Evolutionary conservation across 2,113 vertebrate genomes (phyloP).

Genomic region (Protobothrops flavoviridis): DNA sequence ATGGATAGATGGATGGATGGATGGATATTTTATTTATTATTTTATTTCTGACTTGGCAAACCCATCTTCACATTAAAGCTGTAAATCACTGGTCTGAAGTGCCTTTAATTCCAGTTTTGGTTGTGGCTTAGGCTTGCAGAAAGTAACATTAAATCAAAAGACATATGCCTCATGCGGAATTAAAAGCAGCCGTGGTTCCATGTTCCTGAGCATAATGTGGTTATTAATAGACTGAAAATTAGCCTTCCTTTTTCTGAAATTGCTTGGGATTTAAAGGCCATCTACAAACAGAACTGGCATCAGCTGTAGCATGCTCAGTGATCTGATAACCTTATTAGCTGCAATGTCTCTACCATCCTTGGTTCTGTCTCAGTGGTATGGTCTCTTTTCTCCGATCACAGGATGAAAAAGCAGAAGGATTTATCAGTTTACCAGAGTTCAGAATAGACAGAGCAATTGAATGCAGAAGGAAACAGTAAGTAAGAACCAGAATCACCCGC

Average conservation of each 20-base stretch:
- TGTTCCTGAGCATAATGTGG: background rate
- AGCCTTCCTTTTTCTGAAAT: conserved; percentile 7
- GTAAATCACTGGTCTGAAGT: background rate
- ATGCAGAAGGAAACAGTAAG: conserved; percentile 90
- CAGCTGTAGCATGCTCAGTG: conserved; percentile 22
- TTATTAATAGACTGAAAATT: background rate
- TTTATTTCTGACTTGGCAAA: background rate
- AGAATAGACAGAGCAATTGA: conserved; percentile 88
- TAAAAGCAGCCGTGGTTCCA: background rate
- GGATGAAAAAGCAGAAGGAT: conserved; percentile 90
- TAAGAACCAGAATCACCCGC: conserved; percentile 39
- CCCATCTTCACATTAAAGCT: background rate
- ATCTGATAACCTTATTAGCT: conserved; percentile 26
- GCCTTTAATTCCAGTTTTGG: background rate
- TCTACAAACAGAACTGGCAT: conserved; percentile 12
- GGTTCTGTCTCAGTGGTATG: background rate
- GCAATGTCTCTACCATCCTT: conserved; percentile 4
- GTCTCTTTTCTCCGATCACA: conserved; percentile 51
- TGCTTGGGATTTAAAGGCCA: conserved; percentile 40
- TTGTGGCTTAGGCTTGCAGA: background rate
- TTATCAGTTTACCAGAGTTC: conserved; percentile 91
- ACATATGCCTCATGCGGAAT: background rate
- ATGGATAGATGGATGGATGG: background rate
- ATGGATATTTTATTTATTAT: too few species aligned
- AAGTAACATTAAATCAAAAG: background rate